Percentiles rank a stretch among this genome's conserved stretches.
Conservation (phyloP, 2,113 vertebrate species). For the Lichenostomus cassidix region DNA sequence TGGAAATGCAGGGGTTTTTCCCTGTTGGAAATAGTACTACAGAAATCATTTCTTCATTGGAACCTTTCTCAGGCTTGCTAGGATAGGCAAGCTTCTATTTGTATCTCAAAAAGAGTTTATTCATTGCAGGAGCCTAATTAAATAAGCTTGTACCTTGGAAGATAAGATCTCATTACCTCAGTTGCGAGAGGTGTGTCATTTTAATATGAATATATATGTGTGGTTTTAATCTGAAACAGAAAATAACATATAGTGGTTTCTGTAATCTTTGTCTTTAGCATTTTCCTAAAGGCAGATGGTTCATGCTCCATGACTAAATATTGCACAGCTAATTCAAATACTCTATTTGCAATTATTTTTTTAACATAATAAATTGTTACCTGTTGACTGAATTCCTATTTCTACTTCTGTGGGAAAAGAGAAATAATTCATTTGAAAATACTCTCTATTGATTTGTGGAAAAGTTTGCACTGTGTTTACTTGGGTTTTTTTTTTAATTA, state of each 20-base stretch:
- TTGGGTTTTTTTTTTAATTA: background rate
- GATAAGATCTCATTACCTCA: background rate
- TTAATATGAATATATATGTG: too few relatives aligned
- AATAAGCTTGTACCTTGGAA: background rate
- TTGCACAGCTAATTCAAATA: background rate
- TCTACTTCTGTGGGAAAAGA: conserved; percentile 61
- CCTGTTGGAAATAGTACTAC: background rate
- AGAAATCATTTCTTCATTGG: background rate
- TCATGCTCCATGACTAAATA: background rate
- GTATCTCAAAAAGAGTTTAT: background rate
- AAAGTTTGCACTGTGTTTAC: background rate
- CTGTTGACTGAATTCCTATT: background rate
- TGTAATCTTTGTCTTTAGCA: background rate
- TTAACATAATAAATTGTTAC: background rate
- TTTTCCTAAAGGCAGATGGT: background rate
- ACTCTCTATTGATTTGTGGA: background rate
- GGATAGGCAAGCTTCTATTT: background rate
- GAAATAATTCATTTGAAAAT: background rate
- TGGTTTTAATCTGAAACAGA: background rate
- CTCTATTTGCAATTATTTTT: background rate
- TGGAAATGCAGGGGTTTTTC: background rate
- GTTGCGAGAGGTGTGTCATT: background rate
- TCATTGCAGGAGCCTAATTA: background rate
- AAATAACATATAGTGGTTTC: background rate
- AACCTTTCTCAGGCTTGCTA: background rate